phyloP scores from a whole-genome alignment of 1,140 invertebrate species.

The Atta texana region DNA sequence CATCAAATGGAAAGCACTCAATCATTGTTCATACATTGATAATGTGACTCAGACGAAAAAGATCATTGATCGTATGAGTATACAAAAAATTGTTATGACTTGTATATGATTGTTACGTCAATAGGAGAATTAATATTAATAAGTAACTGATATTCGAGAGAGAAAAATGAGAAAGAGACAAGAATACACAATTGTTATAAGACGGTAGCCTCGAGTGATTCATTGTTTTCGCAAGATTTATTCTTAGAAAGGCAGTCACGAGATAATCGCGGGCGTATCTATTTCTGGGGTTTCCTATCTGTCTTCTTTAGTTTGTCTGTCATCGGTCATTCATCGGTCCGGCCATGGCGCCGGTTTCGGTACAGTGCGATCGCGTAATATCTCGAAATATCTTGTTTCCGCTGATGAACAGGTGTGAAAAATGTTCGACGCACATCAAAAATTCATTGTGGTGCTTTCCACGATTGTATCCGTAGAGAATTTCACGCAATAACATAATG shows the following conservation, averaged over 20 bases:
- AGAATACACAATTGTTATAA: constrained; percentile 38
- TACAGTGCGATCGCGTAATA: not conserved
- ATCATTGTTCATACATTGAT: too few species aligned
- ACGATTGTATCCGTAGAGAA: not conserved
- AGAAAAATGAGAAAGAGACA: not conserved
- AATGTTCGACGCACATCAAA: not conserved
- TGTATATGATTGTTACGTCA: not conserved
- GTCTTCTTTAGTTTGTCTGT: constrained; percentile 71
- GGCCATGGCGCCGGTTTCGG: constrained; percentile 36
- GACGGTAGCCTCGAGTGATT: constrained; percentile 44
- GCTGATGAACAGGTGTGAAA: constrained; percentile 26
- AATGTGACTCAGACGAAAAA: constrained; percentile 7
- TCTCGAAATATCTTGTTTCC: constrained; percentile 49
- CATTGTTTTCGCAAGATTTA: constrained; percentile 65
- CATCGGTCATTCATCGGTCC: constrained; percentile 69
- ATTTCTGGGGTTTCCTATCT: constrained; percentile 65
- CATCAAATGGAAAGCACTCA: too few species aligned
- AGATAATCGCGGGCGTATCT: constrained; percentile 68
- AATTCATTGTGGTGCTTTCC: not conserved
- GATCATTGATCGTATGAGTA: not conserved
- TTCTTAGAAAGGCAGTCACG: constrained; percentile 44
- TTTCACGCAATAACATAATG: constrained; percentile 1
- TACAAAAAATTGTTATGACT: not conserved
- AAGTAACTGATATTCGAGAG: not conserved
- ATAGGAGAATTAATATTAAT: constrained; percentile 15